Evolutionary conservation across 2,888 invertebrate genomes (phyloP), one percentile per base, ranked within the genome.

Genomic region (Drosophila mulleri): DNA sequence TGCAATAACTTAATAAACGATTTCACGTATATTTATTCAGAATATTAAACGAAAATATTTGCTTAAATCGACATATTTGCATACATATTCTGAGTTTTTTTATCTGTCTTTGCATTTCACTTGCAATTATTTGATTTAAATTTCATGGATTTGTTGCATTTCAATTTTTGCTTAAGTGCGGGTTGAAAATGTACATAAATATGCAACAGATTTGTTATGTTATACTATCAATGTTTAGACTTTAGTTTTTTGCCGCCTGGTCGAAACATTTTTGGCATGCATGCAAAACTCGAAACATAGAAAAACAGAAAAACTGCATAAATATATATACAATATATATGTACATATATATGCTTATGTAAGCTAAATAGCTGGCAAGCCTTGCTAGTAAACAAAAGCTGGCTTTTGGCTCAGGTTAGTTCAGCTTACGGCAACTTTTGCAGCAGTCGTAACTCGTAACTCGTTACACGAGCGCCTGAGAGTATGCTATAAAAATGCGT

Each of bases 231-330:
- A 16, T 48, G 73, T 72, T 57, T 54, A 57, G 70, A 73, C 77
- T 37, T 14, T 29, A 29, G 29, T 7, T 29, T 5, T 37, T 14
- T 37, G 14, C 37, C 14, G 14, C 14, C 3, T 18, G 52, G 37
- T 2, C 26, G 16, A 48, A 32, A 18, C 35, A 57, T 67, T 63
- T 73, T 32, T 50, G 18, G 32, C 50, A 50, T 50, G 14, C 65
- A 71, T 69, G 82, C 67, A 70, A 74, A 72, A 87, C 83, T 81
- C 63, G 32, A 26, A 42, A 56, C 39, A 59, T 44, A 9, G 8
- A 16, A 11, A 20, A 7, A 14, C 20, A 44, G 3, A 8, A 35
- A 12, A 35, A 35, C n/a, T n/a, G n/a, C 20, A 29, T 41, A 54
- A 41, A 63, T 52, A 14, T 18, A 48, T 50, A 63, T 52, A 12